Evolutionary conservation across 2,113 vertebrate species (phyloP), one percentile per base, ranked within the genome.

Genomic region (Rhinopomastus cyanomelas): DNA sequence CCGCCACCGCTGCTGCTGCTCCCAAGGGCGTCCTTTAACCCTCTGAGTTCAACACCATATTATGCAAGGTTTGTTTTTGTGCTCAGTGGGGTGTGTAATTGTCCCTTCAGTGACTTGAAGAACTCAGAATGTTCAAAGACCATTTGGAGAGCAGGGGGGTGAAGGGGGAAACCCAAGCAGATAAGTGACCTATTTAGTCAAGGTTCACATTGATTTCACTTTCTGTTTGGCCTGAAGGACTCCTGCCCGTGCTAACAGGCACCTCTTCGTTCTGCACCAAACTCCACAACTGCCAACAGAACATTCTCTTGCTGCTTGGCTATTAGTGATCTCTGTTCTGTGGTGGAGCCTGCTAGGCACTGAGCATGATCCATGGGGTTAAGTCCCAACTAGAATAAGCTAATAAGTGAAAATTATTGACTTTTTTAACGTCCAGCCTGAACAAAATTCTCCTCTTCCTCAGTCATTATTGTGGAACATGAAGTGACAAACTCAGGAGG

Each of bases 31-130:
- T 94, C 66, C 89, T 86, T 57, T 81, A 94, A 96, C 89, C 72
- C 94, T 91, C 80, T 64, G 80, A 94, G 92, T 78, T 93, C 61
- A 85, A 87, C 65, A 19, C 19, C 32, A 19, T 42, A 36, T 82
- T 85, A 72, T 95, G 92, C 69, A 75, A 75, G 74, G 52, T 74
- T 56, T 91, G 69, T 18, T 92, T 93, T 66, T 86, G 92, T 85
- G 84, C 91, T 89, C 68, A 44, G 65, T n/a, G 85, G 79, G 85
- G 72, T 66, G 77, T 95, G 49, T 87, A 89, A 96, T 94, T 96
- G 93, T 90, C 81, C 85, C 92, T 75, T 79, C 2, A 21, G 87
- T 85, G 85, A 73, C 87, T 72, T 87, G 80, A 93, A 87, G 69
- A 92, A 62, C 52, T 91, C 64, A 11, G 49, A 83, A 39, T 69